A percentile compares a stretch with the other conserved stretches of the same genome.
These are phyloP conservation scores for Meles meles DNA, from an alignment of 2,113 vertebrate genomes.

Conservation along the genomic window DNA sequence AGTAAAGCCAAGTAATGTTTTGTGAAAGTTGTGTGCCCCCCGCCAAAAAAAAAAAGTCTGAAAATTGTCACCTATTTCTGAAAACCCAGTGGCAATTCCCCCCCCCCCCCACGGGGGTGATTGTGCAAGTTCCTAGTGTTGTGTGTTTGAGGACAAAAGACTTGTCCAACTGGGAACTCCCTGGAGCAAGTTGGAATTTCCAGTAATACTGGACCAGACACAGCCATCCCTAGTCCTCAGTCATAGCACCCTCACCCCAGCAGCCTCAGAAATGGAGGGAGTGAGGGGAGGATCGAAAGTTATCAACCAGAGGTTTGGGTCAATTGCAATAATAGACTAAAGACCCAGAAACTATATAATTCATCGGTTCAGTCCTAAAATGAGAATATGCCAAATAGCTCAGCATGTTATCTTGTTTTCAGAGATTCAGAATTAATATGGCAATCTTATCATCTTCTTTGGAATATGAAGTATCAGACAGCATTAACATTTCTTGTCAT, in stretches of 20 bases:
- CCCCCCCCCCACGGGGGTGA: neutral
- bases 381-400: neutral
- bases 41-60: neutral
- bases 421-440: neutral
- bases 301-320: neutral
- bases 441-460: neutral
- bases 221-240: neutral
- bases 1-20: neutral
- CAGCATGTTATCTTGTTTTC: neutral
- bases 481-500: neutral
- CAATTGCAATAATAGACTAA: neutral
- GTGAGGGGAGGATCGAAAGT: neutral
- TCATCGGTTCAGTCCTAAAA: neutral
- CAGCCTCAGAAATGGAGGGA: neutral
- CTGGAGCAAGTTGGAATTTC: neutral
- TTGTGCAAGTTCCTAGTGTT: neutral
- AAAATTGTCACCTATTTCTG: neutral
- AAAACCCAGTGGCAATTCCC: neutral
- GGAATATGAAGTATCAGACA: neutral
- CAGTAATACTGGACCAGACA: neutral
- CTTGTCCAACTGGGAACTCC: neutral
- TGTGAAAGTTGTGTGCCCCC: neutral
- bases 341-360: neutral
- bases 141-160: neutral
- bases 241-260: neutral